phyloP scores from a whole-genome alignment of 2,797 vertebrate genomes.

The Macrochelys suwanniensis region DNA sequence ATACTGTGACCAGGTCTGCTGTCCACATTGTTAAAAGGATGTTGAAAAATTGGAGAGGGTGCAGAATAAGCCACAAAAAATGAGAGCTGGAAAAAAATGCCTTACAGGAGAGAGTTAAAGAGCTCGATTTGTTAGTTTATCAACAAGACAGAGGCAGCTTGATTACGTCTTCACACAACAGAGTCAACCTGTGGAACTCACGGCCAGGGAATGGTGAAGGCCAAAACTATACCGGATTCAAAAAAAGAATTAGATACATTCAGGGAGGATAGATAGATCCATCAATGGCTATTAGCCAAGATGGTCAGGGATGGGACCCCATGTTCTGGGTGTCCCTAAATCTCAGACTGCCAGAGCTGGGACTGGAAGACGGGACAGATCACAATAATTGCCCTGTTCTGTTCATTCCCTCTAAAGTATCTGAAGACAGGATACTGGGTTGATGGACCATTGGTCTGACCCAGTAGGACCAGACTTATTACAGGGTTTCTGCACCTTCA shows the following conservation, averaged over 20 bases:
- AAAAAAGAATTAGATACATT: neutral
- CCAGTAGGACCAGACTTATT: too few relatives aligned
- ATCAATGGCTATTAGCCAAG: too few relatives aligned
- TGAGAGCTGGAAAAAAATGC: neutral
- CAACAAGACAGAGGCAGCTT: neutral
- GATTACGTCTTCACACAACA: rapidly evolving
- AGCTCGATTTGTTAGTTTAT: neutral
- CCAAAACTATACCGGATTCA: neutral
- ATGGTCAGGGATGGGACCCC: too few relatives aligned
- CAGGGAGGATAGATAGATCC: neutral
- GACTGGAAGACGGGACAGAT: too few relatives aligned
- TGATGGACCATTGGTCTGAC: too few relatives aligned
- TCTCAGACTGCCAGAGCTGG: too few relatives aligned
- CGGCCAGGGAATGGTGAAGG: neutral
- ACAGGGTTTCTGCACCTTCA: too few relatives aligned
- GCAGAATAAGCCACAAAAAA: neutral
- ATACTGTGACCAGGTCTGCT: rapidly evolving
- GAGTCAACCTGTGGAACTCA: neutral
- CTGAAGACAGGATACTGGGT: too few relatives aligned
- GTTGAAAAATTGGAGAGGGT: neutral
- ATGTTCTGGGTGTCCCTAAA: too few relatives aligned
- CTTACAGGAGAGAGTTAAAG: rapidly evolving
- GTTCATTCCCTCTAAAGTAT: too few relatives aligned
- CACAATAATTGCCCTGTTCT: too few relatives aligned
- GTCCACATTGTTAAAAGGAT: rapidly evolving